phyloP scores from a whole-genome alignment of 2,888 invertebrate genomes.

The Ornithoptera alexandrae region DNA sequence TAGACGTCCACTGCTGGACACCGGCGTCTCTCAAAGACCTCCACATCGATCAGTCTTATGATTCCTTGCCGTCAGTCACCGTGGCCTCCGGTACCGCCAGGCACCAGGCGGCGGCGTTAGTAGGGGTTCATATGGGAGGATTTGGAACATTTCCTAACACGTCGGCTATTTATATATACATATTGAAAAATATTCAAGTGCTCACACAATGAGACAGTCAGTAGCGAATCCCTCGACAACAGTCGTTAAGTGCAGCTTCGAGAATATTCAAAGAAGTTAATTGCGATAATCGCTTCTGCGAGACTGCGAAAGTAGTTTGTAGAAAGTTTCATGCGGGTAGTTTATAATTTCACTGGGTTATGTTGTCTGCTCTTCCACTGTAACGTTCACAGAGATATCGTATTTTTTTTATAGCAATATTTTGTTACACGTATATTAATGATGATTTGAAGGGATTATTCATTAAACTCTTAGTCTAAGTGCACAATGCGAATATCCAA shows the following conservation, averaged over 20 bases:
- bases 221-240: neutral
- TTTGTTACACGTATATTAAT: too few relatives aligned
- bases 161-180: neutral
- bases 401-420: too few relatives aligned
- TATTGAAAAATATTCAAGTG: neutral
- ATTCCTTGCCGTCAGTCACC: too few relatives aligned
- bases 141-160: too few relatives aligned
- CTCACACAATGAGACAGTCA: neutral
- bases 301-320: neutral
- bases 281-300: slow-evolving; percentile 12
- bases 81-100: neutral
- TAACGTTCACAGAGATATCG: too few relatives aligned
- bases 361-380: neutral
- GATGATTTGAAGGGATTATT: too few relatives aligned
- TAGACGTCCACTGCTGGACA: too few relatives aligned
- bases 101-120: neutral
- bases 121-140: too few relatives aligned
- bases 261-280: slow-evolving; percentile 13
- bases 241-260: neutral
- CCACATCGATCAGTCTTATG: too few relatives aligned
- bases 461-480: too few relatives aligned
- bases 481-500: too few relatives aligned
- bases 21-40: too few relatives aligned
- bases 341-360: neutral
- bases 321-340: neutral